Base-by-base conservation (phyloP, 1,140 invertebrate species). In the Papilio aristodemus region DNA sequence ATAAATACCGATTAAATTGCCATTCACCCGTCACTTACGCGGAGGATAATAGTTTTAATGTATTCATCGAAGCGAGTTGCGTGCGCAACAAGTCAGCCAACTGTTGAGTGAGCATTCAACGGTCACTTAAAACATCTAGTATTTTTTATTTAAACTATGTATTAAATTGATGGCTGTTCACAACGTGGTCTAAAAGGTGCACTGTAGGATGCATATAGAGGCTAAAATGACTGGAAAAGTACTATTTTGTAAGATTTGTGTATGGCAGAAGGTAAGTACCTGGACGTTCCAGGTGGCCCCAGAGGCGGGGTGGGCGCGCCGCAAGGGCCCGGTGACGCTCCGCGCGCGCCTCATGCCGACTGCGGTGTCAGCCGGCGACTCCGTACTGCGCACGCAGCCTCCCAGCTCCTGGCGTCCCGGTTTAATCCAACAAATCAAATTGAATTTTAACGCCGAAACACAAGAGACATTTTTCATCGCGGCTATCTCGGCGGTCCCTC, bases 211-310 rank as follows among this genome's bases (percentile, higher is more conserved):
- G 14, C 4, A 17, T 0, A 36, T 19, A 38, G 25, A 9, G 57
- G 57, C 13, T 13, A n/a, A 7, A 5, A 13, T 54, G 46, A 25
- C 19, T 17, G 19, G 22, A 8, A 10, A 9, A 3, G 9, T 50
- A n/a, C n/a, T n/a, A 17, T 62, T 59, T 50, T 68, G n/a, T 25
- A 38, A 59, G 1, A 36, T n/a, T 72, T 32, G 27, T 25, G 25
- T 41, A 70, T 27, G 32, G 57, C 71, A 11, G 38, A 14, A 22
- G 37, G 46, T 70, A 36, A 22, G 68, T 85, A 95, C 94, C 90
- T 95, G 94, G 70, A 95, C 94, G 74, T 95, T 95, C 94, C 94
- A 95, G 81, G 94, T 94, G 78, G 94, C 94, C 43, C 94, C 94
- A 25, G 94, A 94, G 62, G 94, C 94, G 46, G 94, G 94, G 91